phyloP scores from a whole-genome alignment of 2,113 vertebrate species.

The Turnix velox region DNA sequence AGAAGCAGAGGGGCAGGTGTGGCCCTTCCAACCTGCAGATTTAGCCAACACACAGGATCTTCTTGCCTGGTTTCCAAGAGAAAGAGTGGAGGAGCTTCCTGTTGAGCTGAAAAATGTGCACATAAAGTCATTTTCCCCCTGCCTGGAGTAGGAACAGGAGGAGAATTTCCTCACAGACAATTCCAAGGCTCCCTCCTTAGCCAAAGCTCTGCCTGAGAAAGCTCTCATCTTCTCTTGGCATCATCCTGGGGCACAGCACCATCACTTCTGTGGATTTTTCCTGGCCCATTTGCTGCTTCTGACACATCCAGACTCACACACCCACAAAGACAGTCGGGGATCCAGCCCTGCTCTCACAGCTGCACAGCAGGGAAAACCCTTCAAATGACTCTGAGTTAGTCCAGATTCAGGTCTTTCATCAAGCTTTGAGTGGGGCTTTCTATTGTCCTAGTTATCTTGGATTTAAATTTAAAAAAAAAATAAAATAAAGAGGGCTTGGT shows the following conservation, averaged over 20 bases:
- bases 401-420: background rate
- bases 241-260: background rate
- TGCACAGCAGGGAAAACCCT: background rate
- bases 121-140: background rate
- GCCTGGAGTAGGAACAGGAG: background rate
- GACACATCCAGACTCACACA: background rate
- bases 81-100: background rate
- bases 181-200: background rate
- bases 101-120: background rate
- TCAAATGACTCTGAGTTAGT: rapidly evolving
- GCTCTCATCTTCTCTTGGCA: background rate
- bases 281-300: background rate
- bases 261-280: background rate
- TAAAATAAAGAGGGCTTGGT: background rate
- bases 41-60: background rate
- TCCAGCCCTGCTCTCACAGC: background rate
- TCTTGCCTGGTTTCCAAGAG: background rate
- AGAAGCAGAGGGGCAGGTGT: background rate
- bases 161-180: background rate
- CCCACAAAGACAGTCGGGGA: rapidly evolving
- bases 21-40: background rate
- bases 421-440: background rate
- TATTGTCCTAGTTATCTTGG: no score
- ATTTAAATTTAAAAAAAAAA: background rate
- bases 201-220: background rate